Evolutionary conservation across 1,140 invertebrate genomes (phyloP).

Genomic region (Apis dorsata): DNA sequence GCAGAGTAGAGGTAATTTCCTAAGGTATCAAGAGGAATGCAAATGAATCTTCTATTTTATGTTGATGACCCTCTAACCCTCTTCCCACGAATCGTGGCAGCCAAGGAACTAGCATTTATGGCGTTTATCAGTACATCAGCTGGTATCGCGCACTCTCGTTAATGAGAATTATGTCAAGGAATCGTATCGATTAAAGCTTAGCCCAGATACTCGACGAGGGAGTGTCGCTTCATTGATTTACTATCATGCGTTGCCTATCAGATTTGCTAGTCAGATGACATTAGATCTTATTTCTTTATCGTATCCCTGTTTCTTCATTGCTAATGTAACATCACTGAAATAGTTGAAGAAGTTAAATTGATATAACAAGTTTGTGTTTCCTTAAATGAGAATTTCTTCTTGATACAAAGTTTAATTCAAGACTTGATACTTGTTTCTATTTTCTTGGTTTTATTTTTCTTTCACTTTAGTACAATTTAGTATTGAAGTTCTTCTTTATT

Average conservation of each 20-base stretch:
- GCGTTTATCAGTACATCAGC: slow-evolving; percentile 6
- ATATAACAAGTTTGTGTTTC: not conserved
- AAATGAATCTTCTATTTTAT: not conserved
- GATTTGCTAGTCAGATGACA: not conserved
- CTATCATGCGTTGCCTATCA: not conserved
- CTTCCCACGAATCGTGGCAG: not conserved
- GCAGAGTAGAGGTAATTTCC: not conserved
- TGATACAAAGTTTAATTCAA: no score
- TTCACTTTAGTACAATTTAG: no score
- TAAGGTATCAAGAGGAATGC: not conserved
- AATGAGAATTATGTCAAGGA: slow-evolving; percentile 49
- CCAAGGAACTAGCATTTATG: not conserved
- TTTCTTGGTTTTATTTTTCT: no score
- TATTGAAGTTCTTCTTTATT: no score
- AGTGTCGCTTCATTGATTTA: not conserved
- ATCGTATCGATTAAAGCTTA: slow-evolving; percentile 28
- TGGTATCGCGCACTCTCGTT: slow-evolving; percentile 18
- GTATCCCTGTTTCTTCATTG: not conserved
- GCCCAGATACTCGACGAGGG: slow-evolving; percentile 1
- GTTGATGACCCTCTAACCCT: not conserved
- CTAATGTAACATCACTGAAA: not conserved
- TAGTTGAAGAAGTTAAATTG: slow-evolving; percentile 13
- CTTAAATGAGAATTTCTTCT: no score
- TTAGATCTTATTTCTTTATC: not conserved
- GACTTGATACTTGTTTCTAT: no score